A percentile compares a stretch with the other conserved stretches of the same genome.
These are phyloP conservation scores for Solenopsis fugax DNA, from an alignment of 1,140 invertebrate species.

Conservation along the genomic window DNA sequence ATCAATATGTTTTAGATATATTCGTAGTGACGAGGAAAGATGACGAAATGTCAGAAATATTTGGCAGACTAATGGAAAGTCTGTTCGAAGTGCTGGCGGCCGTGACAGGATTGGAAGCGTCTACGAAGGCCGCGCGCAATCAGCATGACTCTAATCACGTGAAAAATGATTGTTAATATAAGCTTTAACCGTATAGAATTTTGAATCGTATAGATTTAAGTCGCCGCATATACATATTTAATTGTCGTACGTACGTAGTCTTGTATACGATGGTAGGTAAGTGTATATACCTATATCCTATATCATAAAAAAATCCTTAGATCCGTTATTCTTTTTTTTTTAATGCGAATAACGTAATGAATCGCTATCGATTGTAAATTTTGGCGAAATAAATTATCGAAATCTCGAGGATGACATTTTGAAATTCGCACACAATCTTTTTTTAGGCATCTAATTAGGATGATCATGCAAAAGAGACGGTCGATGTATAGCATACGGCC, in stretches of 20 bases:
- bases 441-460: neutral
- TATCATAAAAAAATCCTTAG: slow-evolving; percentile 50
- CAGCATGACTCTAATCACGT: slow-evolving; percentile 81
- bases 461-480: neutral
- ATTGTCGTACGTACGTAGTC: slow-evolving; percentile 56
- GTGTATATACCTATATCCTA: slow-evolving; percentile 58
- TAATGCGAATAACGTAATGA: slow-evolving; percentile 50
- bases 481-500: slow-evolving; percentile 4
- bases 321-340: slow-evolving; percentile 60
- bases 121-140: slow-evolving; percentile 81
- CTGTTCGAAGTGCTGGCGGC: slow-evolving; percentile 89
- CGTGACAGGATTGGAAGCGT: slow-evolving; percentile 87
- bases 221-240: slow-evolving; percentile 66
- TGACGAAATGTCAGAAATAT: slow-evolving; percentile 89
- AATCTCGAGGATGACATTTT: slow-evolving; percentile 23
- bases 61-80: slow-evolving; percentile 89
- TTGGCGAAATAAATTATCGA: slow-evolving; percentile 65
- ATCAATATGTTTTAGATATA: slow-evolving; percentile 85
- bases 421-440: neutral
- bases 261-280: slow-evolving; percentile 65
- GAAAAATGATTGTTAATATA: slow-evolving; percentile 83
- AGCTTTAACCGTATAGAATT: slow-evolving; percentile 66
- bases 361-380: slow-evolving; percentile 59
- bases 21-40: slow-evolving; percentile 89
- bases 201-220: slow-evolving; percentile 59